A percentile compares a stretch with the other conserved stretches of the same genome.
phyloP scores from a whole-genome alignment of 1,140 invertebrate genomes.

The Drosophila orena region DNA sequence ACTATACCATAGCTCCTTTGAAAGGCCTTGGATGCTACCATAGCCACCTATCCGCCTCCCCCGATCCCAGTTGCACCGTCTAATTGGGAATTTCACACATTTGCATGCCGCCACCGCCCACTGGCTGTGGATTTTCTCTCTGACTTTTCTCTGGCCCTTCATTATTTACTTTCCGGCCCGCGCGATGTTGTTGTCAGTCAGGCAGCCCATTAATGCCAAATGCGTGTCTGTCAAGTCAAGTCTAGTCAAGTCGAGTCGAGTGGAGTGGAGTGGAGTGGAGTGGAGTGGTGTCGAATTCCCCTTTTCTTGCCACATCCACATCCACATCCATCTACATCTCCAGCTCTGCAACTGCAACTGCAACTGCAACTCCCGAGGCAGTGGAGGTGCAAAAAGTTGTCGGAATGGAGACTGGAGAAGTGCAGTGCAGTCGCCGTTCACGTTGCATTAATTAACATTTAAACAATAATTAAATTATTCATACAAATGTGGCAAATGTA shows the following conservation, averaged over 20 bases:
- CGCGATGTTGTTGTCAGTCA: conserved; percentile 56
- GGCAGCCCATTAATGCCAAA: conserved; percentile 81
- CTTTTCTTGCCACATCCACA: not conserved
- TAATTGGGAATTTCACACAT: conserved; percentile 72
- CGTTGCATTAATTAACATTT: conserved; percentile 85
- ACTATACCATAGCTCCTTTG: not conserved
- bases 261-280: not conserved
- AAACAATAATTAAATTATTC: conserved; percentile 85
- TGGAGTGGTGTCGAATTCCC: not conserved
- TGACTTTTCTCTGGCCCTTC: conserved; percentile 2
- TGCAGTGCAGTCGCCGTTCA: conserved; percentile 49
- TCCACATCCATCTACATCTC: too few relatives aligned
- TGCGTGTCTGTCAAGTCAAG: conserved; percentile 76
- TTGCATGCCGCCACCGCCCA: conserved; percentile 48
- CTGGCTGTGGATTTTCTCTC: conserved; percentile 4
- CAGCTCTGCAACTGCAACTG: not conserved
- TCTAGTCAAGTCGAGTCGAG: conserved; percentile 12
- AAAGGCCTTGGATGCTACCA: not conserved
- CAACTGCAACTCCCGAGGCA: not conserved
- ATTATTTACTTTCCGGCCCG: conserved; percentile 39
- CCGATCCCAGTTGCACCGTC: conserved; percentile 31
- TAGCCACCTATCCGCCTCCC: not conserved
- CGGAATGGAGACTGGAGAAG: not conserved
- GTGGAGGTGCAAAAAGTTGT: conserved; percentile 53
- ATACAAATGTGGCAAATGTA: conserved; percentile 82